These are phyloP conservation scores for Patella depressa DNA, from an alignment of 2,888 invertebrate species.

Conservation along the genomic window DNA sequence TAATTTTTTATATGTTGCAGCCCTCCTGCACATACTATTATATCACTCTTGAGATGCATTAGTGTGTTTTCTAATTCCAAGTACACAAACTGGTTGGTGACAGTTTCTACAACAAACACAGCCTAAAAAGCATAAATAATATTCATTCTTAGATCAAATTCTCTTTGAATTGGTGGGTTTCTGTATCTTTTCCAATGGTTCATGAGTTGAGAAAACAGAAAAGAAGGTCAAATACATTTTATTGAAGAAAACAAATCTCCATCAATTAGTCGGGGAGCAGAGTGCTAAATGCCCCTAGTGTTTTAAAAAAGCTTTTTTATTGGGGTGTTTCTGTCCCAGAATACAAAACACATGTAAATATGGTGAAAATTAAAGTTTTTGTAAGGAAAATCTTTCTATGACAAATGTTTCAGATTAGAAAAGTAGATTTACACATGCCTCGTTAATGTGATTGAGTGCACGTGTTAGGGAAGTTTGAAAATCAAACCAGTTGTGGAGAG, in stretches of 20 bases:
- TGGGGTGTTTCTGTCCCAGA: neutral
- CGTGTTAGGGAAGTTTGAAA: neutral
- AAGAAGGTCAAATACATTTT: slow-evolving; percentile 11
- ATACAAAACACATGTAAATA: slow-evolving; percentile 9
- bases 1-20: too few species aligned
- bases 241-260: slow-evolving; percentile 22
- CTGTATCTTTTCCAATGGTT: slow-evolving; percentile 22
- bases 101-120: slow-evolving; percentile 19
- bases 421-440: too few species aligned
- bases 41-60: too few species aligned
- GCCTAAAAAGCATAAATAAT: slow-evolving; percentile 16
- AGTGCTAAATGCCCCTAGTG: slow-evolving; percentile 14
- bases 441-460: neutral
- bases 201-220: slow-evolving; percentile 17
- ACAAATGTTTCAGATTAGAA: slow-evolving; percentile 19
- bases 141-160: slow-evolving; percentile 20
- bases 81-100: too few species aligned
- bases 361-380: slow-evolving; percentile 24
- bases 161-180: slow-evolving; percentile 23
- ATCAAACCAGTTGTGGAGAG: neutral
- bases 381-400: slow-evolving; percentile 18
- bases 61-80: too few species aligned
- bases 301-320: too few species aligned
- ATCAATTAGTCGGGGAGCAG: slow-evolving; percentile 19
- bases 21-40: too few species aligned